Conservation (phyloP, 2,113 vertebrate species). For the Urocitellus parryii region DNA sequence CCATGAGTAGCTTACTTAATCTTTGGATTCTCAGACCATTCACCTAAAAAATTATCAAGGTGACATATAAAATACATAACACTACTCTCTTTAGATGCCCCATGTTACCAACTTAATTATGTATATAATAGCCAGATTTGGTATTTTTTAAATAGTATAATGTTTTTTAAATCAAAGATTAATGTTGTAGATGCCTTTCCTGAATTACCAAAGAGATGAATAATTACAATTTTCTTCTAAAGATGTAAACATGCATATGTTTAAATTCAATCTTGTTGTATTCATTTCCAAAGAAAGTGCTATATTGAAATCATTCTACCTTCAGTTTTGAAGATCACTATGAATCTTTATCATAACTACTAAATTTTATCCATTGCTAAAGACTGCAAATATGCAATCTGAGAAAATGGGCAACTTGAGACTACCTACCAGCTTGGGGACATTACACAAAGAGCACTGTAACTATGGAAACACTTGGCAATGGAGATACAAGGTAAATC, state of each 20-base stretch:
- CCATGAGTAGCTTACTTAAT: conserved; percentile 1
- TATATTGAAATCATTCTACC: conserved; percentile 64
- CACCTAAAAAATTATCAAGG: neutral
- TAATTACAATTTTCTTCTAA: conserved; percentile 56
- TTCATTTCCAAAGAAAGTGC: conserved; percentile 40
- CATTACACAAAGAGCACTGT: conserved; percentile 57
- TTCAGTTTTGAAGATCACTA: conserved; percentile 38
- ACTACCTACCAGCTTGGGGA: conserved; percentile 58
- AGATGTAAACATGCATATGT: conserved; percentile 10
- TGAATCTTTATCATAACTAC: rapidly evolving
- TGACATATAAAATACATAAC: conserved; percentile 26
- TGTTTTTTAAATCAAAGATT: conserved; percentile 20
- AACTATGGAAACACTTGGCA: conserved; percentile 79
- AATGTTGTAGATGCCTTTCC: conserved; percentile 15
- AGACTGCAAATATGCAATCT: conserved; percentile 42
- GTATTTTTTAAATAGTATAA: neutral
- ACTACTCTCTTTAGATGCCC: conserved; percentile 28
- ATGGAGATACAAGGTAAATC: conserved; percentile 48
- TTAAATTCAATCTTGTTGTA: conserved; percentile 69
- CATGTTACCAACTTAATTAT: neutral
- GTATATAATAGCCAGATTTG: conserved; percentile 14
- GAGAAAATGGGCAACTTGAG: conserved; percentile 3
- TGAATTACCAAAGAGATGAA: conserved; percentile 56
- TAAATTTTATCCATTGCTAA: neutral
- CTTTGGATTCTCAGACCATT: neutral